Conservation (phyloP, 2,797 vertebrate genomes). For the Arctocebus calabarensis region DNA sequence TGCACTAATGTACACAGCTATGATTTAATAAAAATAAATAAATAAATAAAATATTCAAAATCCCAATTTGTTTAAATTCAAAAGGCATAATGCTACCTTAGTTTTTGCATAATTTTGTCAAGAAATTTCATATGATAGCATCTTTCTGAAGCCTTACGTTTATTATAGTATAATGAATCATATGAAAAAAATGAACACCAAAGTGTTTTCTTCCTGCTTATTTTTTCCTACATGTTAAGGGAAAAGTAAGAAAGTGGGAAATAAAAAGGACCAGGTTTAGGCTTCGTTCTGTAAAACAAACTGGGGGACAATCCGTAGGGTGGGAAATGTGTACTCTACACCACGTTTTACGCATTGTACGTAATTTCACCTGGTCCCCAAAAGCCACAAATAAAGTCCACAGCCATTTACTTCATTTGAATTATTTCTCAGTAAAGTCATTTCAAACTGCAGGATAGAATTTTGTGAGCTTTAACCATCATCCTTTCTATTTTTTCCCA, state of each 20-base stretch:
- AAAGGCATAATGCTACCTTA: constrained; percentile 3
- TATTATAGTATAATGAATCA: background rate
- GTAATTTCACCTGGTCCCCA: background rate
- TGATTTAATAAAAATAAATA: no score
- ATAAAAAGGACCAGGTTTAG: background rate
- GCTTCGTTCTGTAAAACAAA: constrained; percentile 22
- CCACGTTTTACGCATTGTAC: background rate
- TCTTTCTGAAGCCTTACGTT: constrained; percentile 20
- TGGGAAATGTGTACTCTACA: background rate
- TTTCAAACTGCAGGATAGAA: background rate
- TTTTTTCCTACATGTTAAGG: background rate
- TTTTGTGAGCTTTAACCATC: constrained; percentile 25
- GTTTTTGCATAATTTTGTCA: constrained; percentile 25
- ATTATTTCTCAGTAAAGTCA: constrained; percentile 50
- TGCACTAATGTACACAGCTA: no score
- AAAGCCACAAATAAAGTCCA: constrained; percentile 34
- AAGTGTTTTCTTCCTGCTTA: constrained; percentile 1
- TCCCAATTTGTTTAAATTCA: constrained; percentile 25
- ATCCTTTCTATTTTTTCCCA: constrained; percentile 17
- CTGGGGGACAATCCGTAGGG: background rate
- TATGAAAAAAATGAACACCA: constrained; percentile 48
- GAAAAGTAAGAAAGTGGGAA: background rate
- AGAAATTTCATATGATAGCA: background rate
- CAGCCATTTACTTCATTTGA: constrained; percentile 9
- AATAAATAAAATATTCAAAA: constrained; percentile 52